Conservation (phyloP, 2,113 vertebrate genomes). For the Phyllopteryx taeniolatus region DNA sequence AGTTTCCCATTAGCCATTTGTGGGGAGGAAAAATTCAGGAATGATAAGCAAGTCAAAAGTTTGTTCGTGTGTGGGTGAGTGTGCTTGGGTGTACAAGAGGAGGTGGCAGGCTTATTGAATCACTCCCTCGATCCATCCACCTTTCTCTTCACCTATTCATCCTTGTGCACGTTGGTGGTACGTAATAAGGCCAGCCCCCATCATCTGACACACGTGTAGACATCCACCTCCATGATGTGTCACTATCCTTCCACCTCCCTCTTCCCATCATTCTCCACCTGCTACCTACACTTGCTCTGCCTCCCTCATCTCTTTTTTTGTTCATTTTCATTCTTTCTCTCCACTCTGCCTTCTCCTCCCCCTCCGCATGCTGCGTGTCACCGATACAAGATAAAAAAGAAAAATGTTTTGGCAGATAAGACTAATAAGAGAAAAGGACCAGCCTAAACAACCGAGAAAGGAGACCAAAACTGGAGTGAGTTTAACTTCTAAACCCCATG, state of each 20-base stretch:
- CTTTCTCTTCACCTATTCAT: constrained; percentile 41
- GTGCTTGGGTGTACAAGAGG: constrained; percentile 22
- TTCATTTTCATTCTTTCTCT: constrained; percentile 28
- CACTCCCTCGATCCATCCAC: constrained; percentile 40
- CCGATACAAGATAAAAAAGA: constrained; percentile 36
- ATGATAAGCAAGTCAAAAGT: constrained; percentile 69
- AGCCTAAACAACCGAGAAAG: constrained; percentile 24
- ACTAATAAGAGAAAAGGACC: constrained; percentile 25
- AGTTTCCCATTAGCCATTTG: constrained; percentile 66
- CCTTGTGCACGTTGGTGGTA: constrained; percentile 44
- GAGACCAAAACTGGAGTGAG: constrained; percentile 29
- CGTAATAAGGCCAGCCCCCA: constrained; percentile 51
- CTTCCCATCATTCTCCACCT: constrained; percentile 48
- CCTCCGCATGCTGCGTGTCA: constrained; percentile 53
- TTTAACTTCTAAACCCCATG: constrained; percentile 9
- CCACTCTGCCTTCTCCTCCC: constrained; percentile 24
- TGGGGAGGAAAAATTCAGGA: constrained; percentile 70
- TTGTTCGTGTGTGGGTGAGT: constrained; percentile 15
- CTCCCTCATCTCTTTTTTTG: neutral
- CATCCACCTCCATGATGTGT: constrained; percentile 65
- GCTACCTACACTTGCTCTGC: constrained; percentile 51
- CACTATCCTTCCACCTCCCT: constrained; percentile 63
- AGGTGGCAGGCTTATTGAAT: constrained; percentile 51
- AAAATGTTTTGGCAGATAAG: constrained; percentile 36
- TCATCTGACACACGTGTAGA: constrained; percentile 52